Percentiles rank a stretch among this genome's conserved stretches.
These are phyloP conservation scores for Orthonyx spaldingii DNA, from an alignment of 2,113 vertebrate species.

Conservation along the genomic window DNA sequence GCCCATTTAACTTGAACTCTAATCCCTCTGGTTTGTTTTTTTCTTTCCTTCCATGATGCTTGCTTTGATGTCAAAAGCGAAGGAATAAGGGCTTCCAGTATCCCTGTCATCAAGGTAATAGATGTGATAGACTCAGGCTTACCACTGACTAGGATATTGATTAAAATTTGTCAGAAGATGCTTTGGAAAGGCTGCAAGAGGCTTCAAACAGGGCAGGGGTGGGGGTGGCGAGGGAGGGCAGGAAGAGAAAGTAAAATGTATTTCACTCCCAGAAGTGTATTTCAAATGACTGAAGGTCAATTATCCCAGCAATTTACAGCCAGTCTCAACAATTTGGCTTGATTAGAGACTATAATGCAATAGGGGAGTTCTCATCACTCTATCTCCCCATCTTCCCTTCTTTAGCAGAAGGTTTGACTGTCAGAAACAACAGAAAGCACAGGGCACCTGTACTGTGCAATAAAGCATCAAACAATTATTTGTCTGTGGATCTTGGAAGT, in stretches of 20 bases:
- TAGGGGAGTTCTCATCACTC: background rate
- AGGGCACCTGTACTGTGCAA: background rate
- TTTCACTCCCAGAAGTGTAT: background rate
- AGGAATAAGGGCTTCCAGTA: background rate
- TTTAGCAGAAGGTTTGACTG: background rate
- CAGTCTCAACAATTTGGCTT: background rate
- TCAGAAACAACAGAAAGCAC: background rate
- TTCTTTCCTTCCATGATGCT: background rate
- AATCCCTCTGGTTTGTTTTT: background rate
- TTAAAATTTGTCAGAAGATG: conserved; percentile 29
- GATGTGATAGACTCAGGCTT: conserved; percentile 28
- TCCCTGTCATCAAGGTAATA: conserved; percentile 2
- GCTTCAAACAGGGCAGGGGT: background rate
- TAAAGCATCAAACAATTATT: background rate
- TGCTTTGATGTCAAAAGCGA: background rate
- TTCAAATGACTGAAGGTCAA: conserved; percentile 13
- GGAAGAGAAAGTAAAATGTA: background rate
- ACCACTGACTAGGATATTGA: conserved; percentile 33
- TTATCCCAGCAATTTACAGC: conserved; percentile 11
- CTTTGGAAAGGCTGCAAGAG: background rate
- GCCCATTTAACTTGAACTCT: background rate
- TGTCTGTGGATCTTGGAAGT: background rate
- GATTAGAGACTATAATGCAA: conserved; percentile 9
- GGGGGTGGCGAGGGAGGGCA: accelerated
- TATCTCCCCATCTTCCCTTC: background rate